These are phyloP conservation scores for Punctoribates punctum DNA, from an alignment of 2,888 invertebrate species.

Conservation along the genomic window DNA sequence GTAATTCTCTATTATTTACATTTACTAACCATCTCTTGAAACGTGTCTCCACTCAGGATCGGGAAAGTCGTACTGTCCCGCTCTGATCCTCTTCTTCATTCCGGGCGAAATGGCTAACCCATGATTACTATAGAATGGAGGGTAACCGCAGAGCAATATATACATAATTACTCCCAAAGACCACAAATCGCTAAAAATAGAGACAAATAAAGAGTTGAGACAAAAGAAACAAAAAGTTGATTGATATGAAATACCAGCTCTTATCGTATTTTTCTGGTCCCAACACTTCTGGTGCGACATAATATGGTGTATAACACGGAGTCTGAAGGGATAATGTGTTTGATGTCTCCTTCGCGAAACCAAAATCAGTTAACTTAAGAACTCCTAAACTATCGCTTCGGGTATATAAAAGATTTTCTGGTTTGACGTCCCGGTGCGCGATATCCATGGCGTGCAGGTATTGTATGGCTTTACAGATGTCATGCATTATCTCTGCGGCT, in stretches of 20 bases:
- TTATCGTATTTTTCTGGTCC: slow-evolving; percentile 98
- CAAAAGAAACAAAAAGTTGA: not conserved
- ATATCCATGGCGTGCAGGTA: slow-evolving; percentile 90
- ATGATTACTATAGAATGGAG: slow-evolving; percentile 97
- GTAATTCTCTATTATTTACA: not conserved
- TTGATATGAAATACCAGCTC: slow-evolving; percentile 45
- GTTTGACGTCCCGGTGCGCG: slow-evolving; percentile 93
- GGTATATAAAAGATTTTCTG: slow-evolving; percentile 88
- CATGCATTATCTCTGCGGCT: slow-evolving; percentile 90
- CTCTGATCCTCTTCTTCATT: slow-evolving; percentile 93
- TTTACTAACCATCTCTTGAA: slow-evolving; percentile 67
- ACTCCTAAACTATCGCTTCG: slow-evolving; percentile 64
- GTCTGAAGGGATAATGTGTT: slow-evolving; percentile 86
- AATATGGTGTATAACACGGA: slow-evolving; percentile 98
- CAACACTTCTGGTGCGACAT: slow-evolving; percentile 85
- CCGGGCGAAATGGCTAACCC: slow-evolving; percentile 91
- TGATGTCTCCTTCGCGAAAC: slow-evolving; percentile 90
- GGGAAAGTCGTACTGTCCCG: slow-evolving; percentile 96
- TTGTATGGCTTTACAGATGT: slow-evolving; percentile 90
- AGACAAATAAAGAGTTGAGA: not conserved
- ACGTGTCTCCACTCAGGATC: slow-evolving; percentile 94
- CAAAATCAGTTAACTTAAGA: slow-evolving; percentile 96
- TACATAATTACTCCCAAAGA: slow-evolving; percentile 99
- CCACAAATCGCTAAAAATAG: slow-evolving; percentile 91
- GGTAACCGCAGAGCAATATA: slow-evolving; percentile 96